These are phyloP conservation scores for Parasteatoda lunata DNA, from an alignment of 2,888 invertebrate species.

Conservation along the genomic window DNA sequence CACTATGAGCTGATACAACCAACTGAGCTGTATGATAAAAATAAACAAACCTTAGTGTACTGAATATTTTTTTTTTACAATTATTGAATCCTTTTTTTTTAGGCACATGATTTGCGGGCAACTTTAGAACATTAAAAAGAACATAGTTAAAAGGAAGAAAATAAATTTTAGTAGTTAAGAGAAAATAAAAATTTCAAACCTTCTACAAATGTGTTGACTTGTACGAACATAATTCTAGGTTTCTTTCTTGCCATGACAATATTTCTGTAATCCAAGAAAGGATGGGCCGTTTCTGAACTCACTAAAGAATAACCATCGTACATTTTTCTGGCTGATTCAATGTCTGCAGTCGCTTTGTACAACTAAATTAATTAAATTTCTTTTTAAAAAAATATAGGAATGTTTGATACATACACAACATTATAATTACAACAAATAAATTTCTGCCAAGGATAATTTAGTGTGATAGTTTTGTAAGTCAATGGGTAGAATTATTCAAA, in stretches of 20 bases:
- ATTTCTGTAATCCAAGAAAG: slow-evolving; percentile 89
- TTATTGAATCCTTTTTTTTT: background rate
- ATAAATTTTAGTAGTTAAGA: no score
- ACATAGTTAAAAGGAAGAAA: no score
- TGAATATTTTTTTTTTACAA: background rate
- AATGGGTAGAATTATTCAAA: no score
- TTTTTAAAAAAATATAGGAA: background rate
- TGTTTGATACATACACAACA: no score
- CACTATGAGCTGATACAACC: no score
- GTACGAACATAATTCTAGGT: slow-evolving; percentile 92
- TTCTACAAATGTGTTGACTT: slow-evolving; percentile 84
- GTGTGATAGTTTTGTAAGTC: no score
- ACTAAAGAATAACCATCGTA: slow-evolving; percentile 89
- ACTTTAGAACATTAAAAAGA: no score
- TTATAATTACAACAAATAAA: no score
- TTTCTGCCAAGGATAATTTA: no score
- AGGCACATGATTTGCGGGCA: no score
- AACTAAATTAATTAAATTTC: slow-evolving; percentile 76
- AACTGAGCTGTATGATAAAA: background rate
- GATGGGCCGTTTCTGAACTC: slow-evolving; percentile 79
- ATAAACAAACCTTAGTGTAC: background rate
- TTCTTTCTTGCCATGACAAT: slow-evolving; percentile 92
- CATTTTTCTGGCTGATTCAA: slow-evolving; percentile 82
- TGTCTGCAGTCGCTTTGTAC: slow-evolving; percentile 91
- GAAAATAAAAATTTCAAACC: slow-evolving; percentile 73